Conservation (phyloP, 2,888 invertebrate species). For the Pedicia rivosa region DNA sequence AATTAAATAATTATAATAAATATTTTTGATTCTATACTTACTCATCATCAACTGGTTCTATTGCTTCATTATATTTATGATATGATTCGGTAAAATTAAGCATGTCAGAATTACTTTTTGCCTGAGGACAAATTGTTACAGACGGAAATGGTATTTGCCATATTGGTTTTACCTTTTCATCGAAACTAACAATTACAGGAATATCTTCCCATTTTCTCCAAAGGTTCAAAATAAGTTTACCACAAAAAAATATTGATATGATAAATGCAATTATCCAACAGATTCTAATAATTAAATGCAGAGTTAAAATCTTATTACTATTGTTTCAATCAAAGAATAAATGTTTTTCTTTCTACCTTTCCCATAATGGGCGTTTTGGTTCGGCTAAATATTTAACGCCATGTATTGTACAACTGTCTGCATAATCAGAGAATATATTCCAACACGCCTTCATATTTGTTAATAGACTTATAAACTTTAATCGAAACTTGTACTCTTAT, state of each 20-base stretch:
- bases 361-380: constrained; percentile 36
- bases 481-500: too few species aligned
- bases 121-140: constrained; percentile 49
- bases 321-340: too few species aligned
- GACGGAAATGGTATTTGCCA: constrained; percentile 47
- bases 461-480: too few species aligned
- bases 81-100: constrained; percentile 41
- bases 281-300: too few species aligned
- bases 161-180: constrained; percentile 48
- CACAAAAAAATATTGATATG: constrained; percentile 43
- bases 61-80: too few species aligned
- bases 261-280: constrained; percentile 46
- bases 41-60: too few species aligned
- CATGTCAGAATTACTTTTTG: too few species aligned
- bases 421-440: constrained; percentile 41
- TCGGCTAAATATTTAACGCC: constrained; percentile 46
- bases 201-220: constrained; percentile 55
- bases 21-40: too few species aligned
- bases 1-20: too few species aligned
- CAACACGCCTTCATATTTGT: too few species aligned
- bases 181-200: constrained; percentile 60
- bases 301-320: too few species aligned
- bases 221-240: constrained; percentile 41
- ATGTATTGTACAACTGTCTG: constrained; percentile 43
- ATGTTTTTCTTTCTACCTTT: too few species aligned